These are phyloP conservation scores for Meles meles DNA, from an alignment of 2,113 vertebrate genomes.

Conservation along the genomic window DNA sequence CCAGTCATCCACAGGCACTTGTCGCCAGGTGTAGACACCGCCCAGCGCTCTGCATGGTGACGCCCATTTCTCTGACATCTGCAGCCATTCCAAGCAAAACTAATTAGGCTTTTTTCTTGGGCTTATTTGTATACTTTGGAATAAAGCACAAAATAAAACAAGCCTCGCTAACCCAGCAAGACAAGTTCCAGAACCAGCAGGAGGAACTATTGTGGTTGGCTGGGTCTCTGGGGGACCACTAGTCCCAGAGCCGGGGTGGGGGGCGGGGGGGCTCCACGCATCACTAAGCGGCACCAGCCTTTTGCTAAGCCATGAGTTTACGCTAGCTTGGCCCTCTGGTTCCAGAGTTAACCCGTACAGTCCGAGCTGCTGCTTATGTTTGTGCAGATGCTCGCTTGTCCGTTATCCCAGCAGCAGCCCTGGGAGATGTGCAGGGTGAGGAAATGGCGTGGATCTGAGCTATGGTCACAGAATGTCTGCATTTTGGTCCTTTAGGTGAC, in stretches of 20 bases:
- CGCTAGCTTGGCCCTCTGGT: neutral
- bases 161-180: neutral
- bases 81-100: constrained; percentile 2
- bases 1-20: neutral
- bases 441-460: neutral
- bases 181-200: constrained; percentile 25
- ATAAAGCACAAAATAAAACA: constrained; percentile 15
- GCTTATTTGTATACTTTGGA: constrained; percentile 54
- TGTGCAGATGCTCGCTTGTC: neutral
- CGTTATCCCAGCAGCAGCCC: neutral
- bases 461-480: neutral
- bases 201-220: constrained; percentile 61
- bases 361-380: neutral
- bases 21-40: neutral
- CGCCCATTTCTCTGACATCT: neutral
- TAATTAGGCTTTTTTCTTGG: neutral
- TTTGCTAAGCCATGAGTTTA: neutral
- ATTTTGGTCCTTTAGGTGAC: too few relatives aligned
- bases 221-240: neutral
- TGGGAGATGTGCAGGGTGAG: neutral
- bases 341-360: neutral
- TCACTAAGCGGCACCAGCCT: rapidly evolving
- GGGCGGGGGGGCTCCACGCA: neutral
- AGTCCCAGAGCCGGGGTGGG: rapidly evolving
- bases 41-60: neutral